Conservation (phyloP, 2,888 invertebrate species). For the Aphodius granarius region DNA sequence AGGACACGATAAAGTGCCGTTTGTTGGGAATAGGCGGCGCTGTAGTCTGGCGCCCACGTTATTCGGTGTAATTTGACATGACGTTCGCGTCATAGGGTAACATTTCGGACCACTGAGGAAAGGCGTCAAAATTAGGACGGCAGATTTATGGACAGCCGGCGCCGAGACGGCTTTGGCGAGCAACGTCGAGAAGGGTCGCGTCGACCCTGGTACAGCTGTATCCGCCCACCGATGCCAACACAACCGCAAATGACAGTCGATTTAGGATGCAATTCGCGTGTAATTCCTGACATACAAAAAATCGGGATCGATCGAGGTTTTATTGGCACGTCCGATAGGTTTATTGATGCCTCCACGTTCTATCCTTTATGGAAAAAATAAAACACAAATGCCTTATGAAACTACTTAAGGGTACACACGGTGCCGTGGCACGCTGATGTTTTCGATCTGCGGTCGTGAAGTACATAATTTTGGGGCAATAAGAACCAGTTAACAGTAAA, state of each 20-base stretch:
- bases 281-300: neutral
- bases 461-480: too few species aligned
- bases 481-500: too few species aligned
- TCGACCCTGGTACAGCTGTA: neutral
- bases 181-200: neutral
- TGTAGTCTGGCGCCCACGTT: neutral
- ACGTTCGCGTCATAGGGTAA: neutral
- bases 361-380: too few species aligned
- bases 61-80: neutral
- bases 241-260: neutral
- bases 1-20: neutral
- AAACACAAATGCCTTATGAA: too few species aligned
- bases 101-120: neutral
- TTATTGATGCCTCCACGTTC: too few species aligned
- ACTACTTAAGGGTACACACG: too few species aligned
- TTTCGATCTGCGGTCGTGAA: too few species aligned
- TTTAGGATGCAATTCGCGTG: neutral
- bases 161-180: neutral
- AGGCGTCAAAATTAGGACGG: neutral
- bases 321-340: too few species aligned
- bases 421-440: too few species aligned
- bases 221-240: neutral
- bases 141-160: neutral
- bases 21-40: neutral
- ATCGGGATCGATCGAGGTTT: neutral